Conservation (phyloP, 2,113 vertebrate species). For the Balaeniceps rex region DNA sequence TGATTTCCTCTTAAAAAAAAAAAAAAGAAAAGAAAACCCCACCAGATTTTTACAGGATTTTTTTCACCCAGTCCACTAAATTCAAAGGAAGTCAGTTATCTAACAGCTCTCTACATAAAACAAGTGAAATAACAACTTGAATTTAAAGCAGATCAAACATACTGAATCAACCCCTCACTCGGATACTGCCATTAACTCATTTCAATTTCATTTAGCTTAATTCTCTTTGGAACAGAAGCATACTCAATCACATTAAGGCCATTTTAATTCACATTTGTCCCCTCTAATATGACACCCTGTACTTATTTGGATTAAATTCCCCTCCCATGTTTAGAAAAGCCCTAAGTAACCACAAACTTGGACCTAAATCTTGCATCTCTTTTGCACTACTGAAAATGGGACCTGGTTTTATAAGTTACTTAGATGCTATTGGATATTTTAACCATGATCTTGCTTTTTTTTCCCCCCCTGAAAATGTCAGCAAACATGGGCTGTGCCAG, state of each 20-base stretch:
- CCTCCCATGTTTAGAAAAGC: background rate
- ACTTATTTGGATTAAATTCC: background rate
- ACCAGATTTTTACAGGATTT: background rate
- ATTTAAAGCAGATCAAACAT: conserved; percentile 4
- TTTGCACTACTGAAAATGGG: background rate
- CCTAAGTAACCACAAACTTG: background rate
- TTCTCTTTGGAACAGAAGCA: background rate
- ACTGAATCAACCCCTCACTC: background rate
- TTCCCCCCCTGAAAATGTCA: rapidly evolving
- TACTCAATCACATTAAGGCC: background rate
- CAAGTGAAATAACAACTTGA: background rate
- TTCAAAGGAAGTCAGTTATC: background rate
- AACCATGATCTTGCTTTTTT: background rate
- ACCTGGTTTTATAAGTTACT: background rate
- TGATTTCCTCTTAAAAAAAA: background rate
- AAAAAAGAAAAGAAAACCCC: background rate
- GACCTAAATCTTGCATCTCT: background rate
- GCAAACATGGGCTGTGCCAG: background rate
- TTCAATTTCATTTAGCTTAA: conserved; percentile 4
- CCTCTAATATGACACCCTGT: background rate
- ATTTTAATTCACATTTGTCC: background rate
- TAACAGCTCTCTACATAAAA: background rate
- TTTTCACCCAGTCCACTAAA: background rate
- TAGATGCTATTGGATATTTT: background rate
- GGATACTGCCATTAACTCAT: background rate